These are phyloP conservation scores for Rhadinocentrus ornatus DNA, from an alignment of 2,797 vertebrate species.

Conservation along the genomic window DNA sequence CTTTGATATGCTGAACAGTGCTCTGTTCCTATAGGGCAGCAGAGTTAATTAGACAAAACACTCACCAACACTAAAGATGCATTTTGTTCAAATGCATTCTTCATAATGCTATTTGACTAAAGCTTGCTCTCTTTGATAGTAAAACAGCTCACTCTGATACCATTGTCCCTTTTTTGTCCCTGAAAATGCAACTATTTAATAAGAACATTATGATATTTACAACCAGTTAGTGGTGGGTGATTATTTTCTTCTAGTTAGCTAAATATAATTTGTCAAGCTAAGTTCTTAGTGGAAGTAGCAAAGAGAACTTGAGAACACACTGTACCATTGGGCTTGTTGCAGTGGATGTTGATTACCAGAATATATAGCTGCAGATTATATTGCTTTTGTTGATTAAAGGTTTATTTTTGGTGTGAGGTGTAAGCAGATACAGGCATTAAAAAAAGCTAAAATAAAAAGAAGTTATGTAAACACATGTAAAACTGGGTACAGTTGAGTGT, in stretches of 20 bases:
- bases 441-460: slow-evolving; percentile 1
- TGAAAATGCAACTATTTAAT: not conserved
- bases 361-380: not conserved
- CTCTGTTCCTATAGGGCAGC: slow-evolving; percentile 36
- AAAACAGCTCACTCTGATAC: not conserved
- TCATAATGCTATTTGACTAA: not conserved
- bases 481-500: not conserved
- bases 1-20: slow-evolving; percentile 61
- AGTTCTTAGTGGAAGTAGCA: slow-evolving; percentile 37
- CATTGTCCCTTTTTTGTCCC: not conserved
- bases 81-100: slow-evolving; percentile 1
- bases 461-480: not conserved
- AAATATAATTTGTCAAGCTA: slow-evolving; percentile 43
- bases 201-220: slow-evolving; percentile 2
- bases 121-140: not conserved
- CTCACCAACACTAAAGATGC: slow-evolving; percentile 5
- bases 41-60: slow-evolving; percentile 53
- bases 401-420: not conserved
- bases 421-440: not conserved
- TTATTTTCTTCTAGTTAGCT: slow-evolving; percentile 44
- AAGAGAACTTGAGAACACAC: slow-evolving; percentile 42
- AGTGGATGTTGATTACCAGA: slow-evolving; percentile 11
- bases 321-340: slow-evolving; percentile 26
- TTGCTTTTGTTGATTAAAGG: too few relatives aligned
- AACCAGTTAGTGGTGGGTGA: slow-evolving; percentile 42